Percentiles rank a stretch among this genome's conserved stretches.
These are phyloP conservation scores for Meghimatium bilineatum DNA, from an alignment of 2,888 invertebrate species.

Conservation along the genomic window DNA sequence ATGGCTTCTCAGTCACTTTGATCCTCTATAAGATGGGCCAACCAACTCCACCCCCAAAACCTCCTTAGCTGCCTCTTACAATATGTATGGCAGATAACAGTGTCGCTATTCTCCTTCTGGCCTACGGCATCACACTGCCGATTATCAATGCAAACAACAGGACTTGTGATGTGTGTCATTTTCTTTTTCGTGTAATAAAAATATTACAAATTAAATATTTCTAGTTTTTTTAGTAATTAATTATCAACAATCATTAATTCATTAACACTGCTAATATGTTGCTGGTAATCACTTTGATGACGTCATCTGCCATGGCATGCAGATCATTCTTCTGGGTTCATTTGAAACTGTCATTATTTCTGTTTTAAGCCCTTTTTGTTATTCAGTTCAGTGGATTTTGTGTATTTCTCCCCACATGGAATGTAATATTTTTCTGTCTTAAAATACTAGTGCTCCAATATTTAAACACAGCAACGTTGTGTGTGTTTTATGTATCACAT, in stretches of 20 bases:
- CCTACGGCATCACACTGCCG: no score
- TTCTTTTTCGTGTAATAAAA: no score
- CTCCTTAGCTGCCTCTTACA: no score
- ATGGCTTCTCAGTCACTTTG: no score
- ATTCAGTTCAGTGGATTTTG: neutral
- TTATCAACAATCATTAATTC: neutral
- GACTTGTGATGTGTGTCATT: no score
- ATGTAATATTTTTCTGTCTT: neutral
- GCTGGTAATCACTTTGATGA: slow-evolving; percentile 9
- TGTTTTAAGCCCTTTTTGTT: neutral
- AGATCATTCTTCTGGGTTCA: slow-evolving; percentile 2
- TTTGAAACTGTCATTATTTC: neutral
- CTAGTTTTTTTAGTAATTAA: no score
- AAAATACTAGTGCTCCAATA: neutral
- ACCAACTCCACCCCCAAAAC: no score
- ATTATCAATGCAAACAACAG: no score
- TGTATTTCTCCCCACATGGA: neutral
- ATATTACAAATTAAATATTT: no score
- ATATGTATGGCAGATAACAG: no score
- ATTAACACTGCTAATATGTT: neutral
- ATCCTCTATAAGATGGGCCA: no score
- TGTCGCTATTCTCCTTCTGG: no score
- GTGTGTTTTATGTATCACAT: neutral
- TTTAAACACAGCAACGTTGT: neutral
- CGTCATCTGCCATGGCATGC: slow-evolving; percentile 12